Base-by-base conservation (phyloP, 2,113 vertebrate genomes). In the Vulpes lagopus region DNA sequence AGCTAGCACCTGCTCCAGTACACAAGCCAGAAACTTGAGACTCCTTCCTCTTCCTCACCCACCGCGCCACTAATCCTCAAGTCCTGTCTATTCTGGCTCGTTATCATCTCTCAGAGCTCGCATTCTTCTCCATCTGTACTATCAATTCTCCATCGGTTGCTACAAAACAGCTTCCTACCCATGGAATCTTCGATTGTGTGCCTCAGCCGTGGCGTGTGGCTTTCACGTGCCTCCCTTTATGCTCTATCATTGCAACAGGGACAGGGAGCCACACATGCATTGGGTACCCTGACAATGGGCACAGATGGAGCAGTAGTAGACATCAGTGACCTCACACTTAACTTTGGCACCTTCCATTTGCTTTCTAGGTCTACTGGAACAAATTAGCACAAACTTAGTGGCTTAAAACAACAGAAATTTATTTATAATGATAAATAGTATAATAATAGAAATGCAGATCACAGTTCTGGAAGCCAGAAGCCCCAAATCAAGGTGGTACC, bases 241-340 rank as follows among this genome's bases (percentile, higher is more conserved):
- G 1, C 55, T 51, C 62, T 43, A 55, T 78, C 53, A 32, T 25
- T 85, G 22, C 25, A 16, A 10, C 23, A 19, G 23, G 10, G 15
- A 27, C 5, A 65, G 9, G 30, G 69, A 27, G 35, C 16, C 30
- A 30, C 35, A 3, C 0, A 0, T 16, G 20, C 30, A 32, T 16
- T 20, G 53, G 60, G 30, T 20, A 76, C 22, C 23, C 55, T 4
- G 1, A n/a, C 32, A 7, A 2, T 1, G 11, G 9, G 30, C 19
- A 23, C 8, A 38, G 35, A 15, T 35, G 43, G 62, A 85, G 23
- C 25, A 2, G 16, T 35, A 32, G 35, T 35, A 32, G 59, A n/a
- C 1, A 2, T 79, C n/a, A 32, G 2, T 55, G 8, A 64, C 16
- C 14, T 49, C 30, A 49, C 17, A 27, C 25, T 55, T 62, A 20